Base-by-base conservation (phyloP, 2,113 vertebrate genomes). In the Heterotilapia buettikoferi region DNA sequence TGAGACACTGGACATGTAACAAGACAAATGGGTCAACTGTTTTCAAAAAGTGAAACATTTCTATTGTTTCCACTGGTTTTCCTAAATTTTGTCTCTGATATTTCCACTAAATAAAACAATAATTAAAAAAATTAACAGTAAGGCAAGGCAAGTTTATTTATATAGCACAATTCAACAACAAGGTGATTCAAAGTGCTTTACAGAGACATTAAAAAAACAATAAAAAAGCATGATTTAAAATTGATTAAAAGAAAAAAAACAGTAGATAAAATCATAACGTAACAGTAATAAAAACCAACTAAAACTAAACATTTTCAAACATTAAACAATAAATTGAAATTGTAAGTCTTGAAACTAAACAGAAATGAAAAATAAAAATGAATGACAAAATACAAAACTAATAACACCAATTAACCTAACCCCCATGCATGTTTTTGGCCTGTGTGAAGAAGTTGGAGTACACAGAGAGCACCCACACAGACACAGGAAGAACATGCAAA, bases 1-100 rank as follows among this genome's bases (percentile, higher is more conserved):
- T 21, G 3, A 54, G n/a, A 54, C 5, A 54, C 10, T 54, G 52
- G 0, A 1, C 53, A 24, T 24, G 0, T 12, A 54, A 54, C 6
- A 54, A 12, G 53, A 24, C 6, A 7, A 54, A 5, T 52, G 2
- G 1, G 0, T 52, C 10, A 54, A 54, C 53, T 6, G 53, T 54
- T 54, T 19, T 54, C 0, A 21, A 21, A 54, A 54, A 54, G 4
- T 50, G 4, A 53, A 21, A 3, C 1, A 0, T 21, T 21, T 53
- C 52, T 53, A 53, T 54, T 6, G 10, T 45, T 13, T 56, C 10
- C 3, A 56, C 11, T 56, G 21, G 10, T 13, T 54, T 54, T 54
- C 53, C n/a, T 21, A 0, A 53, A 2, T 6, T 11, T 11, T 53
- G 19, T 0, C 50, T 53, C 19, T 21, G 52, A 53, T 1, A 11